These are phyloP conservation scores for Lepidurus apus DNA, from an alignment of 1,140 invertebrate genomes.

Conservation along the genomic window DNA sequence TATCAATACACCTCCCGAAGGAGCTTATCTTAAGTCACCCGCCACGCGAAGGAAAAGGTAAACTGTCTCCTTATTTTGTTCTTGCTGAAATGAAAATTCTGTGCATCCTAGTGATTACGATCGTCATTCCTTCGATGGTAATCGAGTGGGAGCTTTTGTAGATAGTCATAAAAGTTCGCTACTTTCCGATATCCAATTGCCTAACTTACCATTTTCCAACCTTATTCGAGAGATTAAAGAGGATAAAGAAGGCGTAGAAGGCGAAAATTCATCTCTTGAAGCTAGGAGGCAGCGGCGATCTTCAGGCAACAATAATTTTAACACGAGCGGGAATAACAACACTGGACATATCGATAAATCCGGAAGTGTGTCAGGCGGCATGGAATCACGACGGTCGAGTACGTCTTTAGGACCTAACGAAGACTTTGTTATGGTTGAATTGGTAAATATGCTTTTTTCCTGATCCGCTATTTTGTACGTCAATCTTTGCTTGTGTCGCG, in stretches of 20 bases:
- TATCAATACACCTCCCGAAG: constrained; percentile 31
- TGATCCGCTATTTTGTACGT: constrained; percentile 38
- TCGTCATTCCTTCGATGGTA: constrained; percentile 55
- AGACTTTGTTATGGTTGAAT: constrained; percentile 70
- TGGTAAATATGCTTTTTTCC: constrained; percentile 47
- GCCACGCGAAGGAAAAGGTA: constrained; percentile 23
- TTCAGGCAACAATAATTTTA: constrained; percentile 26
- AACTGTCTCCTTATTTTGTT: neutral
- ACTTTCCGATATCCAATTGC: constrained; percentile 61
- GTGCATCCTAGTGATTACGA: constrained; percentile 49
- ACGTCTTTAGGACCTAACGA: constrained; percentile 55
- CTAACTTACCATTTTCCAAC: constrained; percentile 51
- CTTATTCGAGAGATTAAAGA: constrained; percentile 32
- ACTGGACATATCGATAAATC: constrained; percentile 31
- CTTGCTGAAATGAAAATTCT: neutral
- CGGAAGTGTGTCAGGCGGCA: constrained; percentile 42
- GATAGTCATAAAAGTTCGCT: constrained; percentile 48
- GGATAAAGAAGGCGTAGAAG: neutral
- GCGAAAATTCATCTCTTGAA: constrained; percentile 21
- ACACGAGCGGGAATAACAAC: constrained; percentile 33
- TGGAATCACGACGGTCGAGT: constrained; percentile 48
- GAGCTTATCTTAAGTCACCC: constrained; percentile 5
- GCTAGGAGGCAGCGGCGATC: constrained; percentile 26
- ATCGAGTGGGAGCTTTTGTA: constrained; percentile 65
- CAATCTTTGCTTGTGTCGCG: constrained; percentile 38